Evolutionary conservation across 1,140 invertebrate genomes (phyloP).

Genomic region (Triops longicaudatus): DNA sequence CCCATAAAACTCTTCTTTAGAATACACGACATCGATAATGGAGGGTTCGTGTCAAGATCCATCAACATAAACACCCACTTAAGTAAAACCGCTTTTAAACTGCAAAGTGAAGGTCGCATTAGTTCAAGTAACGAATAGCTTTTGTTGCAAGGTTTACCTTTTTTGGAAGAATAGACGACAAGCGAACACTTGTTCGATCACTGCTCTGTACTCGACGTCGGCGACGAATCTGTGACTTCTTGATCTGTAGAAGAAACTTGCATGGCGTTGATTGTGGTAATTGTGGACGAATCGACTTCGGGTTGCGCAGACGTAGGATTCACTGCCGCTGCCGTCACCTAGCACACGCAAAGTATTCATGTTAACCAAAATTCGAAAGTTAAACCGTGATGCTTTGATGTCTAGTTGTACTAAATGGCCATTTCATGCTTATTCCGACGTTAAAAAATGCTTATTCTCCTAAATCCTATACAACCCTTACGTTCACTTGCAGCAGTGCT

Average conservation of each 20-base stretch:
- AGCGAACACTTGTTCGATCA: neutral
- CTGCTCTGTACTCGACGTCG: neutral
- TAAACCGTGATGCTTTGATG: no score
- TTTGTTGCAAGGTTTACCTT: neutral
- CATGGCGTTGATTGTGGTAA: constrained; percentile 3
- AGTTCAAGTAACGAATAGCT: no score
- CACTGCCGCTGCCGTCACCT: neutral
- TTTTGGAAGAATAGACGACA: constrained; percentile 8
- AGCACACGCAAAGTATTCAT: neutral
- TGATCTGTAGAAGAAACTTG: neutral
- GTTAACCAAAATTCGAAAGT: neutral
- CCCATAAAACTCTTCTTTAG: neutral
- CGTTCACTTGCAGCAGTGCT: no score
- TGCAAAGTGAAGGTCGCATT: neutral
- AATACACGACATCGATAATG: neutral
- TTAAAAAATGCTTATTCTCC: no score
- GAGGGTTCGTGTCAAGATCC: neutral
- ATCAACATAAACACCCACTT: neutral
- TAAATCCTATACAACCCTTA: no score
- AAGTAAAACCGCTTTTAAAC: neutral
- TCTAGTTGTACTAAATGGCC: no score
- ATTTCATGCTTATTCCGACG: no score
- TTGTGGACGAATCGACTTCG: neutral
- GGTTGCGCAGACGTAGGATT: neutral
- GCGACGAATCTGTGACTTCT: neutral